phyloP scores from a whole-genome alignment of 2,888 invertebrate genomes.

The Tipula helvola region DNA sequence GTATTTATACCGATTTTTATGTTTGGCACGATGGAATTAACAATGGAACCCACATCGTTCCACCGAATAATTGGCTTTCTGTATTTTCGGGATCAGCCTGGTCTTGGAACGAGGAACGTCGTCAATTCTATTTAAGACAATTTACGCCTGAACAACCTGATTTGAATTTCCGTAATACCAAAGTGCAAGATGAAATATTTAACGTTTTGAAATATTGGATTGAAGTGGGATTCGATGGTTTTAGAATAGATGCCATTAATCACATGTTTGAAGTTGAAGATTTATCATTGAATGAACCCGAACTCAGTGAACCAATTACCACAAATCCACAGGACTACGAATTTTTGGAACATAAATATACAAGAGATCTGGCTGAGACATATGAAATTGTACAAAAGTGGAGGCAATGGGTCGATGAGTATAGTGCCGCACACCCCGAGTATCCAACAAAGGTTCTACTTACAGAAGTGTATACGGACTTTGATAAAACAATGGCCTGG shows the following conservation, averaged over 20 bases:
- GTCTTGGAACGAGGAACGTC: conserved; percentile 50
- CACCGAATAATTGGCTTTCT: conserved; percentile 43
- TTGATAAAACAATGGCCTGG: conserved; percentile 48
- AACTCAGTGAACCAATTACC: conserved; percentile 27
- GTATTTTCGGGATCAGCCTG: conserved; percentile 59
- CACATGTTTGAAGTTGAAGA: conserved; percentile 47
- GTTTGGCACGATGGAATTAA: conserved; percentile 42
- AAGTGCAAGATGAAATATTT: conserved; percentile 53
- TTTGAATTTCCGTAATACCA: conserved; percentile 61
- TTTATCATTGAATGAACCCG: conserved; percentile 44
- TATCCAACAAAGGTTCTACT: neutral
- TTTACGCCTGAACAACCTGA: conserved; percentile 66
- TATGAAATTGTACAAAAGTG: conserved; percentile 53
- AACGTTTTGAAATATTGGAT: conserved; percentile 64
- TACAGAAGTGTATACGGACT: conserved; percentile 56
- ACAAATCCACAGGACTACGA: conserved; percentile 40
- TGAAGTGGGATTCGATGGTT: conserved; percentile 72
- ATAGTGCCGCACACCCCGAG: neutral
- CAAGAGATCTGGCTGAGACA: conserved; percentile 45
- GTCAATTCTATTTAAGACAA: conserved; percentile 70
- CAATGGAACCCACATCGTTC: conserved; percentile 22
- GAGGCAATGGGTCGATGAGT: conserved; percentile 31
- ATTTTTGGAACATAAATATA: conserved; percentile 50
- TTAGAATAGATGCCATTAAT: conserved; percentile 66
- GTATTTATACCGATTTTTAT: conserved; percentile 55